Base-by-base conservation (phyloP, 2,113 vertebrate genomes). In the Entomyzon cyanotis region DNA sequence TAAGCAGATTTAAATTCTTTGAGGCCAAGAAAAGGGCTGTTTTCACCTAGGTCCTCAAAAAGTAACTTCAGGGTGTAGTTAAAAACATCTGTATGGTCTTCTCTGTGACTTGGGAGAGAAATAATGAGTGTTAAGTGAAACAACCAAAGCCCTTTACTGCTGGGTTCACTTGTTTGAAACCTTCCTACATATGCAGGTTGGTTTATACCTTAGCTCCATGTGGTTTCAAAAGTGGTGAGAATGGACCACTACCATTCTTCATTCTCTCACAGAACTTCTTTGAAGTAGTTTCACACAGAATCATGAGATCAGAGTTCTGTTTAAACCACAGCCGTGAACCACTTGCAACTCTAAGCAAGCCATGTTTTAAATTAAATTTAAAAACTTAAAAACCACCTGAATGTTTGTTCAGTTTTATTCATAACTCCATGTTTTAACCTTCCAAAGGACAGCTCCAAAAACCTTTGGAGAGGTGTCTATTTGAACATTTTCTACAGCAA, bases 121-220 rank as follows among this genome's bases (percentile, higher is more conserved):
- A 23, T n/a, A 9, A 25, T 28, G 35, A 56, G 10, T 56, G 9
- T 28, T 46, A 37, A 65, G 52, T 19, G 24, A 76, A 71, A 56
- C 0, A 1, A 18, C 18, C 12, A 53, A 68, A 70, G 86, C 22
- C 19, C 22, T 89, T 73, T 58, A 15, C 25, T 74, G 9, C 17
- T 42, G 21, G 5, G 1, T n/a, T 89, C 21, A 16, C 24, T 58
- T 39, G 39, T 39, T 58, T 35, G 58, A 84, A 79, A 42, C 25
- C 5, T 49, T 44, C 12, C 10, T 75, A 1, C 0, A 0, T 62
- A 5, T 60, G 8, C 30, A 33, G n/a, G 24, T 42, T 46, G 8
- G 14, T 88, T 70, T 63, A 23, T 24, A 67, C 10, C 25, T 35
- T 44, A 56, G 23, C 15, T 63, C 17, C 23, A 21, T 0, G 0